phyloP scores from a whole-genome alignment of 2,888 invertebrate genomes.

The Metellina segmentata region DNA sequence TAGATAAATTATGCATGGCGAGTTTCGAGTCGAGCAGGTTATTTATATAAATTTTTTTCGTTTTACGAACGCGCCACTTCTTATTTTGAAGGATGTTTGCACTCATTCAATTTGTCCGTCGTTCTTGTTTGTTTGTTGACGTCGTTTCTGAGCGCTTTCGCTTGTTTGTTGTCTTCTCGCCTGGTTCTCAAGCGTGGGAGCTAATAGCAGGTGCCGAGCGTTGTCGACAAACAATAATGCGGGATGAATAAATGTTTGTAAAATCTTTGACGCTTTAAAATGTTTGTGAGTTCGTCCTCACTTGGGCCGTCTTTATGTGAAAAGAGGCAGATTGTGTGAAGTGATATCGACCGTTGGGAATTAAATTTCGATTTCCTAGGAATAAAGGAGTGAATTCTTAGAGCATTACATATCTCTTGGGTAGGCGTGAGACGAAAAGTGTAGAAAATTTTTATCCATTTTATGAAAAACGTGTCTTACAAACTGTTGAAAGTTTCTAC shows the following conservation, averaged over 20 bases:
- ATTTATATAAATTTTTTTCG: neutral
- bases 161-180: neutral
- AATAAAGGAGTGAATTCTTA: neutral
- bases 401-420: neutral
- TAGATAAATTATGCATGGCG: neutral
- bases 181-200: neutral
- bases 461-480: neutral
- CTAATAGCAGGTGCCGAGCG: neutral
- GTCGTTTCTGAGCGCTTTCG: neutral
- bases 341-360: neutral
- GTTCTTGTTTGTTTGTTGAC: too few species aligned
- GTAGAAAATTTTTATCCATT: neutral
- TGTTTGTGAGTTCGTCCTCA: neutral
- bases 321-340: neutral
- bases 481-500: too few species aligned
- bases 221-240: neutral
- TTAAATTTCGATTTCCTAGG: neutral
- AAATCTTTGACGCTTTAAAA: neutral
- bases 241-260: neutral
- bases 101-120: neutral
- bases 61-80: neutral
- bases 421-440: neutral
- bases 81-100: neutral
- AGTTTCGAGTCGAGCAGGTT: neutral
- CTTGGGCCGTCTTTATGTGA: neutral